Base-by-base conservation (phyloP, 2,888 invertebrate species). In the Caenorhabditis zanzibari region DNA sequence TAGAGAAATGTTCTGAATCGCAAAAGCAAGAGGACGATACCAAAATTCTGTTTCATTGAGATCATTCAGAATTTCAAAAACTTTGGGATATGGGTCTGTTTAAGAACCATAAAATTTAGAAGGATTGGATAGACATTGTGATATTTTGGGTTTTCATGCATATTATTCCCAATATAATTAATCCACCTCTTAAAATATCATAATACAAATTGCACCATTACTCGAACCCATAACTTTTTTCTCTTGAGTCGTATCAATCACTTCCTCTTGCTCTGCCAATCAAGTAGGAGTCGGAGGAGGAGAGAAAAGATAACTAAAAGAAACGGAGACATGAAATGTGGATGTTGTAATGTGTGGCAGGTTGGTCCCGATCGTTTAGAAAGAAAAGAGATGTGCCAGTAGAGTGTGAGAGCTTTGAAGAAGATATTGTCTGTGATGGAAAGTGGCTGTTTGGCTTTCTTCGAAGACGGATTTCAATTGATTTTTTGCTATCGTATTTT, bases 331-430 rank as follows among this genome's bases (percentile, higher is more conserved):
- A 41, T 22, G 16, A 28, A 16, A 14, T n/a, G 26, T 26, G 44
- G 63, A n/a, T n/a, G n/a, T 63, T 63, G 63, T 63, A 63, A 63
- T 44, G 24, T 63, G 44, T 24, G 28, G 22, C 44, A 41, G 63
- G 41, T 32, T 63, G 63, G 63, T 47, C 28, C 47, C 26, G 44
- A 47, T 44, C 26, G 7, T 22, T 44, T 41, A 10, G 10, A 9
- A 28, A 47, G 24, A 44, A 24, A 47, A 14, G n/a, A n/a, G n/a
- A 22, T 32, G 32, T 32, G 32, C 32, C 32, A 38, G 22, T 22
- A n/a, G n/a, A 32, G 32, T 12, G 35, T 38, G 38, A 26, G 14
- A 54, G 22, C 35, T 41, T 41, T 41, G 44, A 63, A 63, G 44
- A 63, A 47, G 26, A 28, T n/a, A 28, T 26, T 26, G 47, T 56